Conservation (phyloP, 2,797 vertebrate genomes). For the Danio kyathit region DNA sequence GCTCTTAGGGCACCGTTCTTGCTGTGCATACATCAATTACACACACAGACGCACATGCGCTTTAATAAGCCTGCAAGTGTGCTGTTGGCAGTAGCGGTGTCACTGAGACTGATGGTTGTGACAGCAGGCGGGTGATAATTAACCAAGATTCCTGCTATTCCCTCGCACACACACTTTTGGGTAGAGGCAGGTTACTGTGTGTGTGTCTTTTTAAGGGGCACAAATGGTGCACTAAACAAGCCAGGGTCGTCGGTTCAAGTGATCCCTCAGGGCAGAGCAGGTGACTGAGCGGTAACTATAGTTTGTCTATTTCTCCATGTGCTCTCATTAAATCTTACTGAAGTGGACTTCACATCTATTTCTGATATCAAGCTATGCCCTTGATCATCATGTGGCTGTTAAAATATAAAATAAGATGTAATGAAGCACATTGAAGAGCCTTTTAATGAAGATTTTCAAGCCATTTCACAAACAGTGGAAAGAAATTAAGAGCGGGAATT, state of each 20-base stretch:
- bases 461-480: neutral
- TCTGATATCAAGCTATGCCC: constrained; percentile 6
- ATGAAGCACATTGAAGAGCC: neutral
- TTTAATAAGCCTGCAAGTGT: constrained; percentile 41
- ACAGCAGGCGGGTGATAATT: constrained; percentile 51
- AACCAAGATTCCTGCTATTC: constrained; percentile 43
- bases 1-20: constrained; percentile 23
- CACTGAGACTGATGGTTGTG: constrained; percentile 37
- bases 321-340: constrained; percentile 43
- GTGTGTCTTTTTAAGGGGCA: constrained; percentile 19
- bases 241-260: constrained; percentile 37
- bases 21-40: constrained; percentile 40
- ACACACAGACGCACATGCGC: constrained; percentile 27
- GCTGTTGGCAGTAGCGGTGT: constrained; percentile 39
- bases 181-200: neutral
- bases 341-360: constrained; percentile 7
- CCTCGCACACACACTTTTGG: constrained; percentile 3
- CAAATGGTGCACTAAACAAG: constrained; percentile 28
- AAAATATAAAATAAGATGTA: neutral
- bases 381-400: constrained; percentile 7
- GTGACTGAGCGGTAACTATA: neutral
- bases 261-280: constrained; percentile 28
- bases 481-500: neutral
- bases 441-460: neutral
- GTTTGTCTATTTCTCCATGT: constrained; percentile 1